Evolutionary conservation across 1,140 invertebrate genomes (phyloP), one percentile per base, ranked within the genome.

Genomic region (Zaprionus camerounensis): DNA sequence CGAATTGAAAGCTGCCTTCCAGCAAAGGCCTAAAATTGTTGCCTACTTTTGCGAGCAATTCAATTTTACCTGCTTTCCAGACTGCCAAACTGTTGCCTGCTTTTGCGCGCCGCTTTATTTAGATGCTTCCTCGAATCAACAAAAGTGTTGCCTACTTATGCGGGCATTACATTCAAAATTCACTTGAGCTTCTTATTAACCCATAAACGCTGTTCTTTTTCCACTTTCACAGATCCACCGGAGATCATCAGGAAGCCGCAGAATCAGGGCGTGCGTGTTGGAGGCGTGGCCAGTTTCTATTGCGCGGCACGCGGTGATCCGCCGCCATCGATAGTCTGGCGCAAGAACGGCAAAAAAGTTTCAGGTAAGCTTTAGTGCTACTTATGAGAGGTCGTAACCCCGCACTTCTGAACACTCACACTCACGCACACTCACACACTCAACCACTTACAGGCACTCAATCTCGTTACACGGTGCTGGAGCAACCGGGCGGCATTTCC

Each of bases 241-340:
- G 96, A 97, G 94, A 97, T 99, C 91, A 95, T 97, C 81, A 96
- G 96, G 86, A 95, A 95, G 86, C 98, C 98, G 11, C 94, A 95
- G 71, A 97, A 98, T 92, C 97, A 98, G 87, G 96, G 96, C 83
- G 98, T 99, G 34, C 96, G 96, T 68, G 96, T 96, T 61, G 97
- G 97, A 65, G 96, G 96, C n/a, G 97, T 98, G 64, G 98, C 98
- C 1, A 97, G 97, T 46, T 99, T 99, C 94, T 98, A 98, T 93
- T 99, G 98, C 94, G 96, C 96, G 55, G 98, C 98, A 17, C 95
- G 96, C 56, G 98, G 98, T 17, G 96, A 98, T 93, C 98, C 98
- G 49, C 93, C 95, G 15, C 97, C 98, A 1, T 95, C 95, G 78
- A 97, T 99, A 80, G 95, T 97, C 92, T 98, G 98, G 98, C 95